A percentile compares a stretch with the other conserved stretches of the same genome.
Evolutionary conservation across 2,888 invertebrate species (phyloP).

Genomic region (Caenorhabditis zanzibari): DNA sequence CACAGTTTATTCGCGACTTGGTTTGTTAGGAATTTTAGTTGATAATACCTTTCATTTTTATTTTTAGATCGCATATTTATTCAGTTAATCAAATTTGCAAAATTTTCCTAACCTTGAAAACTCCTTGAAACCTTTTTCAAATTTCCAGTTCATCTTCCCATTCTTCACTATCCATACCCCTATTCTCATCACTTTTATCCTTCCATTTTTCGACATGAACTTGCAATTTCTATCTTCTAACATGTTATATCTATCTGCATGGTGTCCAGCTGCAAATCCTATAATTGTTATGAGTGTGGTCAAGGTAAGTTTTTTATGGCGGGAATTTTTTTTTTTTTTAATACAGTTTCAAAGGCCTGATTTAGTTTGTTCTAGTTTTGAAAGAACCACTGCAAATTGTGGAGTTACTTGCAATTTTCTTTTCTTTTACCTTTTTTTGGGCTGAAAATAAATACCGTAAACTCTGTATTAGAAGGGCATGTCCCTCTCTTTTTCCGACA

Average conservation of each 20-base stretch:
- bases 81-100: not conserved
- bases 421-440: too few species aligned
- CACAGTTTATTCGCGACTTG: too few species aligned
- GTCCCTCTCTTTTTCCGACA: too few species aligned
- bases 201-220: conserved; percentile 40
- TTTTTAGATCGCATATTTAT: too few species aligned
- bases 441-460: too few species aligned
- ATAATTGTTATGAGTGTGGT: conserved; percentile 53
- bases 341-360: too few species aligned
- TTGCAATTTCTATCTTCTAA: conserved; percentile 17
- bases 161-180: conserved; percentile 63
- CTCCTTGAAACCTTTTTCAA: not conserved
- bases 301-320: conserved; percentile 5
- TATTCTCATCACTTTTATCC: conserved; percentile 45
- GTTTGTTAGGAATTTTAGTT: too few species aligned
- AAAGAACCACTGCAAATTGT: too few species aligned
- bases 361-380: too few species aligned
- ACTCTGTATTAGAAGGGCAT: too few species aligned
- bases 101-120: not conserved
- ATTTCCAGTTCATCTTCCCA: conserved; percentile 55
- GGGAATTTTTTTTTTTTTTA: not conserved
- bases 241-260: conserved; percentile 55
- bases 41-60: too few species aligned
- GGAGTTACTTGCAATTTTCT: too few species aligned
- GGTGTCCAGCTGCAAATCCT: conserved; percentile 60